Base-by-base conservation (phyloP, 2,888 invertebrate species). In the Ctenicera cuprea region DNA sequence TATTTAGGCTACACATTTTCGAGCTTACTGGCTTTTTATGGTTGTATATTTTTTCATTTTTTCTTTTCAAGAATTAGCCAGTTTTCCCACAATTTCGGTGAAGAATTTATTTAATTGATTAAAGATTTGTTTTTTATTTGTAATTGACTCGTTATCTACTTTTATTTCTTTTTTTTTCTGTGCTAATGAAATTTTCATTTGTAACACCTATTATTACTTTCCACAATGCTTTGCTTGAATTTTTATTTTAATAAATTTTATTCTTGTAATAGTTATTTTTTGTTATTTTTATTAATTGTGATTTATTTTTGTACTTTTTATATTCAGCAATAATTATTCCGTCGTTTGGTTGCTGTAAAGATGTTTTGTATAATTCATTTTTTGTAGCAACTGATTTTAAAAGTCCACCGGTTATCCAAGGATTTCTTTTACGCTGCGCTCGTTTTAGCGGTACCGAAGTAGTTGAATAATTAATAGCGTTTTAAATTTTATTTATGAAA, bases 251-350 rank as follows among this genome's bases (percentile, higher is more conserved):
- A 5, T 38, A 1, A 38, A 38, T 38, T 38, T 38, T 38, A 8
- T 38, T 38, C n/a, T 38, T 38, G 38, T 38, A 38, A 38, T 38
- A 38, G n/a, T 9, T 38, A 3, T 38, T 2, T 38, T 38, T 38
- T 38, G 11, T 9, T 3, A 5, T 9, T 38, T 38, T 38, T 38
- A 38, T 38, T 12, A 38, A 38, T 2, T 38, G 3, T 45, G n/a
- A 16, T 45, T 45, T 45, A 45, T 45, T 45, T 45, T 45, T 45
- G n/a, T 45, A 45, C 8, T 3, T 16, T 45, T 45, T 16, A 45
- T 45, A 45, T 45, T 45, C 16, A 7, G 8, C 2, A n/a, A 16
- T 45, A 7, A 16, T 16, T 16, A 3, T 16, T 16, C 1, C 8
- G 16, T 45, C n/a, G 8, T 45, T 8, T 1, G n/a, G n/a, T 16